phyloP scores from a whole-genome alignment of 2,797 vertebrate species.

The Mus minutoides region DNA sequence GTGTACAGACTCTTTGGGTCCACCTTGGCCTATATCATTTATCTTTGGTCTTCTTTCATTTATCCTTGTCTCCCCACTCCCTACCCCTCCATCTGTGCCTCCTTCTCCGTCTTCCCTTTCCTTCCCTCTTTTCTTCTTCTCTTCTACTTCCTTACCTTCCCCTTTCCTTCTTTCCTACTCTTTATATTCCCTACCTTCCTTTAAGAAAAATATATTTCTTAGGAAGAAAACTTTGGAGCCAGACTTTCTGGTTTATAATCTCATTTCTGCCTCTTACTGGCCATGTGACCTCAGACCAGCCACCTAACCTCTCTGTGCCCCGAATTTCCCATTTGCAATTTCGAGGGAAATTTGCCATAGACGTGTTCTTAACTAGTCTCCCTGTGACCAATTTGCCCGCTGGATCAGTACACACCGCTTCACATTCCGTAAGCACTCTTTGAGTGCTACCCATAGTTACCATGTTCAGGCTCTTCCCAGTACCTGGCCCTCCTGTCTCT shows the following conservation, averaged over 20 bases:
- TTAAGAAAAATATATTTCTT: neutral
- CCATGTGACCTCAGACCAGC: neutral
- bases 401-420: neutral
- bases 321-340: neutral
- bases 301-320: neutral
- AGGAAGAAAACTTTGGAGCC: neutral
- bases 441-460: neutral
- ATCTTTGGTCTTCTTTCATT: neutral
- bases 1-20: neutral
- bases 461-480: neutral
- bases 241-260: neutral
- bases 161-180: neutral
- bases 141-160: no score
- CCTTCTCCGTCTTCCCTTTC: no score
- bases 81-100: rapidly evolving
- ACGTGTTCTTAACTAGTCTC: neutral
- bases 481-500: neutral
- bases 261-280: neutral
- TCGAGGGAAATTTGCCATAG: neutral
- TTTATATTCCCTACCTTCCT: neutral
- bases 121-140: neutral
- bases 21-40: neutral
- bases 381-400: neutral
- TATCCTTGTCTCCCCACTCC: neutral
- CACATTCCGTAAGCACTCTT: neutral